Evolutionary conservation across 2,113 vertebrate species (phyloP), one percentile per base, ranked within the genome.

Genomic region (Pterocles gutturalis): DNA sequence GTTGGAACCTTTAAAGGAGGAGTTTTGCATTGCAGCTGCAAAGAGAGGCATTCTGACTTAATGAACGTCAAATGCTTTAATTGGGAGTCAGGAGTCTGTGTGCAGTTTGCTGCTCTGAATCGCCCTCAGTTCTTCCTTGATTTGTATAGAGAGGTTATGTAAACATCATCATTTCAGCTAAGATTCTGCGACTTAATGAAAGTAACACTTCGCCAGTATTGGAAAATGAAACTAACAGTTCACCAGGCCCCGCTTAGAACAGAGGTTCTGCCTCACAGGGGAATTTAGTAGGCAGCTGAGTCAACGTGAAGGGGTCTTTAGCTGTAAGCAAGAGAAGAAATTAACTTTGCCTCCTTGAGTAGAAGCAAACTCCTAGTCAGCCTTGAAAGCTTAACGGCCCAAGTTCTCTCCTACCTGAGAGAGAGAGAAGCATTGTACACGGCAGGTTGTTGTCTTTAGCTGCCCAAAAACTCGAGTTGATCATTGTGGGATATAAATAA

Each of bases 241-340:
- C 5, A 17, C 6, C 8, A 38, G 46, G 24, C 51, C 29, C n/a
- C 0, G 0, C 26, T 36, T 82, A 38, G 48, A 79, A 4, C 12
- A 53, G 48, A 89, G 16, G 41, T 77, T 94, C 45, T 73, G 45
- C 67, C 26, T 79, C 13, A 8, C 13, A 20, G 28, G 4, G 46
- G 19, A n/a, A 13, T 51, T 48, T 9, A 45, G 28, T 14, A 43
- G 77, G 38, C 26, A 72, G 5, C 31, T 57, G 46, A 66, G 13
- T 82, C n/a, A 31, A 0, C 17, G 11, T 70, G 60, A 61, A 82
- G 31, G 21, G 26, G 4, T 71, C 31, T 55, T 33, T 65, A 55
- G 38, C 19, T 51, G 17, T 77, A 72, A 93, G 36, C 29, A 87
- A 36, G 26, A 20, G 58, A 53, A 77, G 12, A 34, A 26, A 15